Evolutionary conservation across 2,888 invertebrate genomes (phyloP), one percentile per base, ranked within the genome.

Genomic region (Tenthredo scrophulariae): DNA sequence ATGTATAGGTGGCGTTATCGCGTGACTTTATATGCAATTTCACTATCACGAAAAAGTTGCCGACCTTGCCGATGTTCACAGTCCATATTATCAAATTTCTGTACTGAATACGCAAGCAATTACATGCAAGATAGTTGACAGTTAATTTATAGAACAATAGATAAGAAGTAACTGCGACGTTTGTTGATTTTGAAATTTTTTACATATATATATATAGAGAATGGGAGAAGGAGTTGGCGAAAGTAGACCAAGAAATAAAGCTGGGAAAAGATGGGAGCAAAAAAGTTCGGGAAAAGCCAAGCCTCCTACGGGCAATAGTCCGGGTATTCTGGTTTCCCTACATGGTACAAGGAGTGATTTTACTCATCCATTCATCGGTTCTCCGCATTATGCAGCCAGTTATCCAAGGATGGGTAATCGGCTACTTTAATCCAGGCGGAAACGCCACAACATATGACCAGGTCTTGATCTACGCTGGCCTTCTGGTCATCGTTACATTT

Each of bases 211-310:
- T 37, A n/a, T 13, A n/a, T 74, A 95, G 95, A 87, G 93, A 93
- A 89, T 94, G 94, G 94, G 89, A 92, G 37, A 90, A 91, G 84
- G 94, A 94, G 87, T 13, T 93, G 18, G 84, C 89, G 22, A 93
- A 93, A 85, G 85, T 87, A 15, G 89, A 86, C 26, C 0, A 40
- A 37, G 4, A 87, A 6, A 87, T 89, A 33, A 89, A 89, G 80
- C 58, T 87, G 0, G 86, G 85, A n/a, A 88, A 87, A 43, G 85
- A 89, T 9, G 88, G 89, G 18, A 84, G 87, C 0, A 58, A 84
- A 65, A 80, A 87, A 0, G 94, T 94, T 87, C 85, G 72, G 6
- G 85, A 85, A 0, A 84, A 89, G n/a, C 94, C 95, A 1, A 93
- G 93, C 87, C 89, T 95, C 7, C 86, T 90, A 6, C 90, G 88